Conservation (phyloP, 2,113 vertebrate genomes). For the Cacatua alba region DNA sequence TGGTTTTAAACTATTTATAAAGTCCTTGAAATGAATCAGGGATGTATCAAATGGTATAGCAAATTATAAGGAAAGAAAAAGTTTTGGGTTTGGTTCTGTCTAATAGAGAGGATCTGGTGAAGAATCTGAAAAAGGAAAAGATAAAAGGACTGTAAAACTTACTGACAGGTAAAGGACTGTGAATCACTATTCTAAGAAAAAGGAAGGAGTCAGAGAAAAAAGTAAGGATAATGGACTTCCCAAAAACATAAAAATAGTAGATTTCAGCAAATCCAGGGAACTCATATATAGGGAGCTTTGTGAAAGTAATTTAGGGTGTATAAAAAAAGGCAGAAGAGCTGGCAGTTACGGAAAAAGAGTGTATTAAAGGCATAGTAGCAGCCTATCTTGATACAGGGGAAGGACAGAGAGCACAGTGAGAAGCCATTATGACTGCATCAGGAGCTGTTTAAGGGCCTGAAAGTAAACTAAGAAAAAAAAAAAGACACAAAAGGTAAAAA, state of each 20-base stretch:
- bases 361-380: slow-evolving; percentile 30
- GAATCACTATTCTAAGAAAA: background rate
- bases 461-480: slow-evolving; percentile 47
- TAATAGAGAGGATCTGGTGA: background rate
- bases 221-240: background rate
- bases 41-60: fast-evolving
- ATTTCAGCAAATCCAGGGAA: background rate
- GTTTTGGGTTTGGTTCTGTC: background rate
- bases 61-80: background rate
- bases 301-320: slow-evolving; percentile 13
- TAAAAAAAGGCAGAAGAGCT: slow-evolving; percentile 24
- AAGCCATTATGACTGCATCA: slow-evolving; percentile 51
- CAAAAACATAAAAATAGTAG: background rate
- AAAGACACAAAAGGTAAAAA: background rate
- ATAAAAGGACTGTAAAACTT: background rate
- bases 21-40: background rate
- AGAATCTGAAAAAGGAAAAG: background rate
- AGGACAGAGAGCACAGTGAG: slow-evolving; percentile 44
- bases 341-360: background rate
- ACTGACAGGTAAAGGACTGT: background rate
- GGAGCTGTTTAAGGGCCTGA: background rate
- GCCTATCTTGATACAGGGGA: background rate
- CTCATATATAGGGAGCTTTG: background rate
- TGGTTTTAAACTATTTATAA: background rate
- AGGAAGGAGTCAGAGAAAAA: background rate